Percentiles rank a stretch among this genome's conserved stretches.
phyloP scores from a whole-genome alignment of 1,140 invertebrate species.

The Megalopta genalis region DNA sequence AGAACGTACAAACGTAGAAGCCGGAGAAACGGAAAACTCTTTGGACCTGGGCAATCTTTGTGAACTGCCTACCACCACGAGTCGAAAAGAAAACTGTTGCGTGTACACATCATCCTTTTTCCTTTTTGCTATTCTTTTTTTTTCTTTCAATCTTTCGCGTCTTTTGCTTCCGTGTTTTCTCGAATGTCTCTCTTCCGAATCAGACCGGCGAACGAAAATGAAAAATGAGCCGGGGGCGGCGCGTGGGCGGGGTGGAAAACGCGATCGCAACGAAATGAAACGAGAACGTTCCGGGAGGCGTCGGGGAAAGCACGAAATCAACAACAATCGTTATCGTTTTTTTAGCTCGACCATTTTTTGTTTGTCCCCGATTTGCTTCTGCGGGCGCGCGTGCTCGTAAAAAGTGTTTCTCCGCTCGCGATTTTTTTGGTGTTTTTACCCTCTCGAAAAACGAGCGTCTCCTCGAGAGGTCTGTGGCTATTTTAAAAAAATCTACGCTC shows the following conservation, averaged over 20 bases:
- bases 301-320: too few species aligned
- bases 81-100: constrained; percentile 10
- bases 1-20: constrained; percentile 33
- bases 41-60: constrained; percentile 44
- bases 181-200: not conserved
- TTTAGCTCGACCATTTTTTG: not conserved
- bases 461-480: not conserved
- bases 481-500: constrained; percentile 42
- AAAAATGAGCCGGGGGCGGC: not conserved
- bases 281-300: too few species aligned
- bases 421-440: not conserved
- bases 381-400: not conserved
- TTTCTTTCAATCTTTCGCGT: too few species aligned
- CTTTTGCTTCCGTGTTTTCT: not conserved
- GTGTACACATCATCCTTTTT: not conserved
- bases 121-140: too few species aligned
- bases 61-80: constrained; percentile 37
- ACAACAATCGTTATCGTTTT: not conserved
- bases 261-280: too few species aligned
- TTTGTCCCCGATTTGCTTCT: not conserved
- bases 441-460: not conserved
- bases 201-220: not conserved
- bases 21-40: constrained; percentile 39
- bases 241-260: too few species aligned
- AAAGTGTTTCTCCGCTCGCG: not conserved